These are phyloP conservation scores for Sclerurus mexicanus DNA, from an alignment of 2,113 vertebrate species.

Conservation along the genomic window DNA sequence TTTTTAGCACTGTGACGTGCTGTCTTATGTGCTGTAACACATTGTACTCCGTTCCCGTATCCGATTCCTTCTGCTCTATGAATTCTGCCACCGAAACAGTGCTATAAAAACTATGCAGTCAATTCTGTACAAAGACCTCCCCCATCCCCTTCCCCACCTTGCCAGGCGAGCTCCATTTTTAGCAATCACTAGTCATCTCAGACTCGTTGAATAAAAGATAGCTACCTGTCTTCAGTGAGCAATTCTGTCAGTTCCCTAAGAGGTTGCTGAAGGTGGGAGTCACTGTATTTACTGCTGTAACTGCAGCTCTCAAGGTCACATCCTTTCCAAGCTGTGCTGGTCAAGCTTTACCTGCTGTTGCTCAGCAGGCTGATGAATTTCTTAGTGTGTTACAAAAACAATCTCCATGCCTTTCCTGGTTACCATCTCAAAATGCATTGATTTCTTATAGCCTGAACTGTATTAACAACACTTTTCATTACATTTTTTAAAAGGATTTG, in stretches of 20 bases:
- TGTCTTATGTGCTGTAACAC: conserved; percentile 24
- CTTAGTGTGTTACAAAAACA: background rate
- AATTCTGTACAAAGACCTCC: background rate
- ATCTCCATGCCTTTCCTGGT: background rate
- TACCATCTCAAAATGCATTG: background rate
- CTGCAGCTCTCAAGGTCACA: background rate
- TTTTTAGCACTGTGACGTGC: conserved; percentile 38
- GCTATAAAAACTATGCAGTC: conserved; percentile 10
- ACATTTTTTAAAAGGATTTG: background rate
- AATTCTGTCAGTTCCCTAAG: background rate
- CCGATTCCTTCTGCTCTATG: conserved; percentile 9
- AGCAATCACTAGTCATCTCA: conserved; percentile 19
- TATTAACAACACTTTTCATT: background rate
- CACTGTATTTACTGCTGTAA: background rate
- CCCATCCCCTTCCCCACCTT: background rate
- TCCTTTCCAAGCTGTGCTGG: background rate
- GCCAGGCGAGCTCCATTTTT: background rate
- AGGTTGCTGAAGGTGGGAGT: background rate
- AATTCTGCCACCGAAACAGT: conserved; percentile 19
- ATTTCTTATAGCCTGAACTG: background rate
- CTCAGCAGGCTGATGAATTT: background rate
- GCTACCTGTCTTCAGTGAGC: background rate
- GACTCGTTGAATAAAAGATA: background rate
- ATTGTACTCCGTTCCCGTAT: background rate
- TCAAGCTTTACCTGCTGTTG: background rate